phyloP scores from a whole-genome alignment of 2,888 invertebrate species.

The Isoperla grammatica region DNA sequence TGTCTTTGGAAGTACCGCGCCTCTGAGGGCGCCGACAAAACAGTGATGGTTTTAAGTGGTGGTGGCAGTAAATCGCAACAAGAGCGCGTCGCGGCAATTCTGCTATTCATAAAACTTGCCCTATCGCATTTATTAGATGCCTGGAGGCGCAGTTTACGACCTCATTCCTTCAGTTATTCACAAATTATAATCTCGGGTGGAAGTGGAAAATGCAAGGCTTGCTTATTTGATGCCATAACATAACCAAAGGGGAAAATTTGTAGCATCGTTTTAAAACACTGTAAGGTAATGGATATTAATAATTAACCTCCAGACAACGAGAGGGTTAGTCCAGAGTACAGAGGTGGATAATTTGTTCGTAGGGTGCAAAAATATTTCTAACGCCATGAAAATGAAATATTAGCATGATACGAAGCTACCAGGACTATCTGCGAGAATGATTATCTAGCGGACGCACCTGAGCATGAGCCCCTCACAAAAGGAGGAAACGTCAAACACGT shows the following conservation, averaged over 20 bases:
- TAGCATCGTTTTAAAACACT: too few relatives aligned
- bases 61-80: slow-evolving; percentile 43
- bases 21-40: slow-evolving; percentile 45
- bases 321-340: too few relatives aligned
- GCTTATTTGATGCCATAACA: not conserved
- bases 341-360: too few relatives aligned
- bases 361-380: too few relatives aligned
- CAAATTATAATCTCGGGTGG: slow-evolving; percentile 1
- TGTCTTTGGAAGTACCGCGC: slow-evolving; percentile 45
- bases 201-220: slow-evolving; percentile 1
- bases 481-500: too few relatives aligned
- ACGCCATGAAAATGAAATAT: too few relatives aligned
- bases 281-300: not conserved
- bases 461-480: too few relatives aligned
- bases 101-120: slow-evolving; percentile 31
- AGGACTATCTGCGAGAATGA: too few relatives aligned
- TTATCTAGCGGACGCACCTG: too few relatives aligned
- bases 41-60: slow-evolving; percentile 46
- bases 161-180: slow-evolving; percentile 21
- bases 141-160: slow-evolving; percentile 19
- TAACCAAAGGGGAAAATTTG: too few relatives aligned
- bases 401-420: too few relatives aligned
- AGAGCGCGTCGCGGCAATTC: slow-evolving; percentile 6
- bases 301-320: slow-evolving; percentile 1
- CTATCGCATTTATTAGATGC: slow-evolving; percentile 18